A percentile compares a stretch with the other conserved stretches of the same genome.
These are phyloP conservation scores for Yoshiicerus persimilis DNA, from an alignment of 1,140 invertebrate genomes.

Conservation along the genomic window DNA sequence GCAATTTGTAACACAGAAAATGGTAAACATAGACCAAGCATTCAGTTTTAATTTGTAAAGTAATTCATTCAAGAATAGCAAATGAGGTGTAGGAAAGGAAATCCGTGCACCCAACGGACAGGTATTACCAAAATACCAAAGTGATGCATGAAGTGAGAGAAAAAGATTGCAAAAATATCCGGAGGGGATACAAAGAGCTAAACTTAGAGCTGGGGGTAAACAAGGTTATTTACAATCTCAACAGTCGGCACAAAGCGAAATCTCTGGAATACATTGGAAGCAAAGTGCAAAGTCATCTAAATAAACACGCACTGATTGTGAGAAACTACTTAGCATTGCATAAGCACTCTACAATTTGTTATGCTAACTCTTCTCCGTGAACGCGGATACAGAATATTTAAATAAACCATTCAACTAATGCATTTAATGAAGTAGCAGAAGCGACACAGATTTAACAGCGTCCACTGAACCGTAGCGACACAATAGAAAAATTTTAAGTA, in stretches of 20 bases:
- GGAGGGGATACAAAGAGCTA: not conserved
- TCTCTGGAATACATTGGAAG: not conserved
- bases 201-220: not conserved
- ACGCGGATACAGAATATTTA: too few relatives aligned
- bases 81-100: not conserved
- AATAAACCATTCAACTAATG: too few relatives aligned
- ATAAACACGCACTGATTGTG: not conserved
- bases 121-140: not conserved
- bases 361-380: not conserved
- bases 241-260: not conserved
- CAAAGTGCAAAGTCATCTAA: slow-evolving; percentile 13
- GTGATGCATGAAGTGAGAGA: not conserved
- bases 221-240: not conserved
- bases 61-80: not conserved
- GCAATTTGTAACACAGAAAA: not conserved
- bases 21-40: not conserved
- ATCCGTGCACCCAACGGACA: not conserved
- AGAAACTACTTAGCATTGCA: not conserved
- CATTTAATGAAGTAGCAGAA: too few relatives aligned
- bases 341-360: not conserved
- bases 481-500: too few relatives aligned
- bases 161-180: not conserved
- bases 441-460: too few relatives aligned
- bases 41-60: not conserved
- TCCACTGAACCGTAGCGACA: too few relatives aligned